phyloP scores from a whole-genome alignment of 2,888 invertebrate species.

The Lasioglossum figueresi region DNA sequence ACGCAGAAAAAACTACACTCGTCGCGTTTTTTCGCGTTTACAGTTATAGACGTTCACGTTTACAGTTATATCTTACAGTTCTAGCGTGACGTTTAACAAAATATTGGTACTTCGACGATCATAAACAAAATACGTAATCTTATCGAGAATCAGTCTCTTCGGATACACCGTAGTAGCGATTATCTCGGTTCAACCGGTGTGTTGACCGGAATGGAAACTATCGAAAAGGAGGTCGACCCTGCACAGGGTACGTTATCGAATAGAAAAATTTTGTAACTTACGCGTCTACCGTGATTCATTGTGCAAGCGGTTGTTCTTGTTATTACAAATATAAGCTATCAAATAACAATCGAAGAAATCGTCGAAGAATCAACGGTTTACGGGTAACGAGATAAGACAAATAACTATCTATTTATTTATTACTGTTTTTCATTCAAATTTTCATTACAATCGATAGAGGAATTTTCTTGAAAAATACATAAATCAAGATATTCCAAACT shows the following conservation, averaged over 20 bases:
- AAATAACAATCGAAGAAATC: not conserved
- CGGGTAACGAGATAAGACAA: not conserved
- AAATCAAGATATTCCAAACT: too few species aligned
- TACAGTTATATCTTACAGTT: not conserved
- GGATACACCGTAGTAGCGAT: conserved; percentile 31
- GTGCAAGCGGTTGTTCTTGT: not conserved
- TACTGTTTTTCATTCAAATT: not conserved
- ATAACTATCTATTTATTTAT: not conserved
- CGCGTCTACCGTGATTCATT: not conserved
- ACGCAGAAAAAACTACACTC: too few species aligned
- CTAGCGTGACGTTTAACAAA: conserved; percentile 13
- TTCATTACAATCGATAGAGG: not conserved
- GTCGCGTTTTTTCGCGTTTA: not conserved
- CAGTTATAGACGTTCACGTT: not conserved
- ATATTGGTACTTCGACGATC: conserved; percentile 16
- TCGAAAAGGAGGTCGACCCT: conserved; percentile 52
- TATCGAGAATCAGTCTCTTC: conserved; percentile 55
- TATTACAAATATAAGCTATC: not conserved
- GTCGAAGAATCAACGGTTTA: not conserved
- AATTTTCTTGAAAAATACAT: too few species aligned
- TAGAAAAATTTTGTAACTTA: conserved; percentile 30
- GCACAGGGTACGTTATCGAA: conserved; percentile 30
- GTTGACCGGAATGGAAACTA: conserved; percentile 34
- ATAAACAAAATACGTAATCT: conserved; percentile 60
- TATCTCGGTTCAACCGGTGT: conserved; percentile 51